Evolutionary conservation across 1,140 invertebrate species (phyloP), one percentile per base, ranked within the genome.

Genomic region (Drosophila santomea): DNA sequence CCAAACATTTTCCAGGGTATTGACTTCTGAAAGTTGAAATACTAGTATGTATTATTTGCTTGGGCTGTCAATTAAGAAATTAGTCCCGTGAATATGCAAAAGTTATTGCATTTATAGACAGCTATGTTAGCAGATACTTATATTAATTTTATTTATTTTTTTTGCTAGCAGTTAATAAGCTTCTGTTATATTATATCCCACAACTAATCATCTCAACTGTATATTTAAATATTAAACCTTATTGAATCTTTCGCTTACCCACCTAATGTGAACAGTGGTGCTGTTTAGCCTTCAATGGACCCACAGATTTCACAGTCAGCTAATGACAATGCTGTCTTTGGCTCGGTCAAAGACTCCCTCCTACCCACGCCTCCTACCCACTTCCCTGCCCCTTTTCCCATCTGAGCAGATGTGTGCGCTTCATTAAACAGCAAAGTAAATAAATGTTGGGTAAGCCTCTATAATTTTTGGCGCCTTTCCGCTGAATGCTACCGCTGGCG

Each of bases 391-490:
- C 59, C 51, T 43, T 69, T 58, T 52, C 38, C 38, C 35, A 38
- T 1, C 11, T 12, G 12, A 32, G 1, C 8, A 32, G 23, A 12
- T 63, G 57, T 61, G 58, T 67, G 45, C 47, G 81, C 73, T 86
- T 81, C 82, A 86, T 86, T 86, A 74, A 69, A 47, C 66, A 64
- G 41, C 63, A 63, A 63, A 62, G 60, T 64, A 86, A 78, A 84
- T 60, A 85, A 50, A 77, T 80, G 66, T 64, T 50, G 60, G 59
- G 41, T 61, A 69, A 77, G 58, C 32, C 41, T 62, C 48, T 75
- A 56, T 64, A 72, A 69, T 71, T 88, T 78, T 86, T 82, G 81
- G 81, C 81, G 81, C 81, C 78, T 88, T 82, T 60, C 54, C 83
- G 79, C 41, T 55, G 58, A 74, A 60, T 62, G 62, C 56, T 59